A percentile compares a stretch with the other conserved stretches of the same genome.
Conservation (phyloP, 2,888 invertebrate species). For the Alentia gelatinosa region DNA sequence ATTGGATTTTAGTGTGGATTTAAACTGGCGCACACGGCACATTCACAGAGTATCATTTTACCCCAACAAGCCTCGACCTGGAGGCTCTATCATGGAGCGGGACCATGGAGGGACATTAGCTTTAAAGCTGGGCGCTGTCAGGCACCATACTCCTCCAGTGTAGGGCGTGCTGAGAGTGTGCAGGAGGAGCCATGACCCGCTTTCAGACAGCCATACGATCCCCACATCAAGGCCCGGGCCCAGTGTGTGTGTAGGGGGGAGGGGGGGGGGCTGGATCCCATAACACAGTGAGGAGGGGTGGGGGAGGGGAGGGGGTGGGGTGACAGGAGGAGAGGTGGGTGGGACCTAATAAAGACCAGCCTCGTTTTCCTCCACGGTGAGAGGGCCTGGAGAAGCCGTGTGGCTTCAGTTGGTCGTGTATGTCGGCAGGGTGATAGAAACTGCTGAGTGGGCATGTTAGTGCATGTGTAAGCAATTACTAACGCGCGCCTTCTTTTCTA, state of each 20-base stretch:
- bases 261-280: not conserved
- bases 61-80: not conserved
- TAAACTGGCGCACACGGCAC: too few relatives aligned
- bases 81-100: not conserved
- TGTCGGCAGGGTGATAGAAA: not conserved
- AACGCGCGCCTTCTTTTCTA: not conserved
- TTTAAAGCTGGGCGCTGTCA: not conserved
- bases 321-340: not conserved
- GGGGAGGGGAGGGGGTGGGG: not conserved
- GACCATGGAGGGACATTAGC: not conserved
- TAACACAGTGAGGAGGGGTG: not conserved
- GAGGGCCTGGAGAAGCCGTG: not conserved
- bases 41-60: not conserved
- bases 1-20: too few relatives aligned
- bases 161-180: constrained; percentile 20
- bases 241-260: not conserved
- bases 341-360: constrained; percentile 2
- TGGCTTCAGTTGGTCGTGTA: not conserved
- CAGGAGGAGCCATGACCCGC: constrained; percentile 5
- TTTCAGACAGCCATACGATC: constrained; percentile 33
- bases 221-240: not conserved
- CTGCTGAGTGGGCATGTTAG: not conserved
- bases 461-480: not conserved
- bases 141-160: not conserved
- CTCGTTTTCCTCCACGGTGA: not conserved